These are phyloP conservation scores for Neosalanx taihuensis DNA, from an alignment of 2,797 vertebrate genomes.

Conservation along the genomic window DNA sequence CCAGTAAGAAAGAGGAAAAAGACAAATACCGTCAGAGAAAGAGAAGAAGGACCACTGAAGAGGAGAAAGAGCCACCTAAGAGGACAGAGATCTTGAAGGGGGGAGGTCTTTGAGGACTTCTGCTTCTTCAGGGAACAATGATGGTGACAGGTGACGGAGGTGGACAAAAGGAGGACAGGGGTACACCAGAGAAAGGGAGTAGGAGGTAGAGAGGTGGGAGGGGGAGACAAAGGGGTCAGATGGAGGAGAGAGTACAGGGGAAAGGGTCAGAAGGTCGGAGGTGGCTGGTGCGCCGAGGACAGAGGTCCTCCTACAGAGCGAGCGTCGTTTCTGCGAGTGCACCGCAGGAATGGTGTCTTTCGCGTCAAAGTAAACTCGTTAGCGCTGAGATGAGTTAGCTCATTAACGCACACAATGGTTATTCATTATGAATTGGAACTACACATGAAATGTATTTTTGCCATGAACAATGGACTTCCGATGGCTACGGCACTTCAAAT, in stretches of 20 bases:
- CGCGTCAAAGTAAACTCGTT: conserved; percentile 40
- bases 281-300: conserved; percentile 28
- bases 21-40: conserved; percentile 38
- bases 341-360: conserved; percentile 34
- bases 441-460: too few species aligned
- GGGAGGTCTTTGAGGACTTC: conserved; percentile 26
- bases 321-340: conserved; percentile 32
- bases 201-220: conserved; percentile 30
- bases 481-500: not conserved
- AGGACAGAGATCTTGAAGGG: not conserved
- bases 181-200: conserved; percentile 9
- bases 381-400: conserved; percentile 11
- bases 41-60: conserved; percentile 44
- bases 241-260: not conserved
- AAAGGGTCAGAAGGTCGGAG: conserved; percentile 20
- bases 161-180: conserved; percentile 15
- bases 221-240: conserved; percentile 7
- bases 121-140: conserved; percentile 58
- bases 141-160: conserved; percentile 61
- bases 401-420: conserved; percentile 38
- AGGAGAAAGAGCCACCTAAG: not conserved
- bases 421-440: not conserved
- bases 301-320: conserved; percentile 8
- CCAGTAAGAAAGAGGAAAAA: conserved; percentile 52
- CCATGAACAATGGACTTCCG: too few species aligned